A percentile compares a stretch with the other conserved stretches of the same genome.
These are phyloP conservation scores for Zootoca vivipara DNA, from an alignment of 2,113 vertebrate genomes.

Conservation along the genomic window DNA sequence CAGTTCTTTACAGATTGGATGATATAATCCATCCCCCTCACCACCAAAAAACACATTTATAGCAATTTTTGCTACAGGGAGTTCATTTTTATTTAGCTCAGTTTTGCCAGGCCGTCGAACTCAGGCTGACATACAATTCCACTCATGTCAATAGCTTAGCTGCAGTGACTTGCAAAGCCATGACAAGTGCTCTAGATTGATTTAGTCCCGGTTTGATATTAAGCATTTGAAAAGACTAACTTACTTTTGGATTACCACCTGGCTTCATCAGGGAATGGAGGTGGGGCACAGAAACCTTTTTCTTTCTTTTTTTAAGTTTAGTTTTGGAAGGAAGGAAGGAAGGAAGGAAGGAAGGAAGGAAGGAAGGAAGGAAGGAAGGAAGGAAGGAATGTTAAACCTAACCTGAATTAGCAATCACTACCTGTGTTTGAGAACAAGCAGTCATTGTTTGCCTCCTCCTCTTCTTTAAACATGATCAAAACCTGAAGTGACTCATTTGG, in stretches of 20 bases:
- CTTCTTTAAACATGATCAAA: neutral
- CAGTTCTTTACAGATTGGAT: neutral
- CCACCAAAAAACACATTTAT: neutral
- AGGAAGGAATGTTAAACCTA: neutral
- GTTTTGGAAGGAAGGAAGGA: neutral
- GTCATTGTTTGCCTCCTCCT: neutral
- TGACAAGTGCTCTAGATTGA: neutral
- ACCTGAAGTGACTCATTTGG: neutral
- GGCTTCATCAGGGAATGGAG: neutral
- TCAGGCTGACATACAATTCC: neutral
- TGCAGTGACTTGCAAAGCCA: neutral
- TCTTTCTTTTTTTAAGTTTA: neutral
- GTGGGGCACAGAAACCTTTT: neutral
- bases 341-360: neutral
- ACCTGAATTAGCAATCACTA: neutral
- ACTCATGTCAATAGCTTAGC: neutral
- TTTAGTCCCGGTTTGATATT: neutral
- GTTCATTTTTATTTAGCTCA: neutral
- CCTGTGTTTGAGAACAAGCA: conserved; percentile 10
- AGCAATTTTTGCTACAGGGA: neutral
- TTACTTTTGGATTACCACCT: neutral
- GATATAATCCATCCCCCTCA: neutral
- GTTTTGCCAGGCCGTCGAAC: conserved; percentile 25
- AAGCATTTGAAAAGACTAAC: conserved; percentile 1
- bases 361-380: neutral